phyloP scores from a whole-genome alignment of 2,113 vertebrate genomes.

The Etheostoma cragini region DNA sequence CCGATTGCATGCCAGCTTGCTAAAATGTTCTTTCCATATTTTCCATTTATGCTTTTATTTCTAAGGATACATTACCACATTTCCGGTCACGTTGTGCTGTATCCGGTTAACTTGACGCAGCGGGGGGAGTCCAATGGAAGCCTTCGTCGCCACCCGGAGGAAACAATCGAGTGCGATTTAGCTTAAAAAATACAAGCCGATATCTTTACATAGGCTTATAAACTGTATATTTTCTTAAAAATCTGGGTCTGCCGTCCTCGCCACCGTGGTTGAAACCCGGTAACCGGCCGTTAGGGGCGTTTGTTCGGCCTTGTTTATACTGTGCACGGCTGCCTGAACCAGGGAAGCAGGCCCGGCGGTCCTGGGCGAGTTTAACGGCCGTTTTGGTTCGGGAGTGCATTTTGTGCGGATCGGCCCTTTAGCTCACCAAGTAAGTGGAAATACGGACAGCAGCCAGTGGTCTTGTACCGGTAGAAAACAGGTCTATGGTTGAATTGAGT shows the following conservation, averaged over 20 bases:
- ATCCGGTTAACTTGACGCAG: slow-evolving; percentile 46
- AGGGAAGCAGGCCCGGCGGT: slow-evolving; percentile 72
- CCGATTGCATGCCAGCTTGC: accelerated
- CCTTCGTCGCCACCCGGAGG: slow-evolving; percentile 72
- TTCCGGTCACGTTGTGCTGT: slow-evolving; percentile 14
- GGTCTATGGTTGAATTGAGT: accelerated
- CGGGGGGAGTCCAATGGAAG: slow-evolving; percentile 81
- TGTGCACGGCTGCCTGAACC: slow-evolving; percentile 54
- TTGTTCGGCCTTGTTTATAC: slow-evolving; percentile 79
- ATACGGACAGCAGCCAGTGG: accelerated
- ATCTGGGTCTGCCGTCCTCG: neutral
- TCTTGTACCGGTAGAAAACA: accelerated
- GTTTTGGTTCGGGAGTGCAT: slow-evolving; percentile 45
- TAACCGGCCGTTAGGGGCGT: neutral
- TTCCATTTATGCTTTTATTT: slow-evolving; percentile 20
- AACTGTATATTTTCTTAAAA: accelerated
- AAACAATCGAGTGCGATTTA: slow-evolving; percentile 80
- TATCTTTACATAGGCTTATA: neutral
- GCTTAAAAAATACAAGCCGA: slow-evolving; percentile 24
- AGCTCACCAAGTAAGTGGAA: slow-evolving; percentile 75
- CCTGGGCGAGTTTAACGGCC: slow-evolving; percentile 52
- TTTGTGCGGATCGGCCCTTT: slow-evolving; percentile 65
- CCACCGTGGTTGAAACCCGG: neutral
- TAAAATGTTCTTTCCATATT: neutral
- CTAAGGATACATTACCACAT: accelerated